These are phyloP conservation scores for Branchipolynoe longqiensis DNA, from an alignment of 2,888 invertebrate species.

Conservation along the genomic window DNA sequence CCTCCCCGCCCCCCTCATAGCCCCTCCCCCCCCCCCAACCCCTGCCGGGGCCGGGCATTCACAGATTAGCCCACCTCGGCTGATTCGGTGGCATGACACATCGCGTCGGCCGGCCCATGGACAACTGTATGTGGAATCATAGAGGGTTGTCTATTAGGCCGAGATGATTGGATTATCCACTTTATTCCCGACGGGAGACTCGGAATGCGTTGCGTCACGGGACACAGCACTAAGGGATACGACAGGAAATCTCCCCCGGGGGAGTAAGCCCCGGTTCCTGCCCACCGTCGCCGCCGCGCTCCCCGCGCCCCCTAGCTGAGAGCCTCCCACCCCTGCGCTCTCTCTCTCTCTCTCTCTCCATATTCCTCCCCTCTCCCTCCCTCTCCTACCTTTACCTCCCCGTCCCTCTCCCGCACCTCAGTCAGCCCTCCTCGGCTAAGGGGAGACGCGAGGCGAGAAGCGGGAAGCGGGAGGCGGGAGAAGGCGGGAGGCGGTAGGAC, in stretches of 20 bases:
- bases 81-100: neutral
- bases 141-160: slow-evolving; percentile 31
- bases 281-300: neutral
- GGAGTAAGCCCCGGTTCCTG: neutral
- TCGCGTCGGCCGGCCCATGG: neutral
- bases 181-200: neutral
- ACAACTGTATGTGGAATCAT: slow-evolving; percentile 10
- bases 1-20: neutral
- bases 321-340: neutral
- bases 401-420: neutral
- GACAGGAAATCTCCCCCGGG: neutral
- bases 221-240: neutral
- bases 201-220: neutral
- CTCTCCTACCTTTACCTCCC: neutral
- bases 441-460: neutral
- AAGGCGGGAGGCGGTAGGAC: neutral
- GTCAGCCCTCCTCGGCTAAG: neutral
- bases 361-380: neutral
- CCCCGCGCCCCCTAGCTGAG: neutral
- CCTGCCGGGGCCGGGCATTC: neutral
- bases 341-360: neutral
- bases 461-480: neutral
- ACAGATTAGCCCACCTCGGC: neutral
- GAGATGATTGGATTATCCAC: slow-evolving; percentile 50
- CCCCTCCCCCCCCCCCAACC: neutral